These are phyloP conservation scores for Chrysolina oricalcia DNA, from an alignment of 2,888 invertebrate genomes.

Conservation along the genomic window DNA sequence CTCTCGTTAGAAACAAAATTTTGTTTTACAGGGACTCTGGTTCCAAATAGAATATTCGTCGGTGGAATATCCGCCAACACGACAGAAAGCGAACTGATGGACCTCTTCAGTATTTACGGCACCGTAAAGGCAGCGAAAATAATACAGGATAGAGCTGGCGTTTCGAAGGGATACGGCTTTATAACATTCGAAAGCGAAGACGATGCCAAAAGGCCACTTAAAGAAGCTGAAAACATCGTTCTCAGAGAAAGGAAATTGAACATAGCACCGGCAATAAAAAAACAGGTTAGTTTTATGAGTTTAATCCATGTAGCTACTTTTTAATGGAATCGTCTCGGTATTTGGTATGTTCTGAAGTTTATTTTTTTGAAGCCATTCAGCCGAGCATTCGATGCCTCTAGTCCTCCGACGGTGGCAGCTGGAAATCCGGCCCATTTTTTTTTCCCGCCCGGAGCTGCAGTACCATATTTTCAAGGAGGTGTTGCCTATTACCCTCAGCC, in stretches of 20 bases:
- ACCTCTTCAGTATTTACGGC: slow-evolving; percentile 92
- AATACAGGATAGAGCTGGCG: slow-evolving; percentile 94
- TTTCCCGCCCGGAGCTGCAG: slow-evolving; percentile 68
- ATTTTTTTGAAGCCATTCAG: slow-evolving; percentile 69
- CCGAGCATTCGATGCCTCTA: slow-evolving; percentile 74
- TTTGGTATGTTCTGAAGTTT: background rate
- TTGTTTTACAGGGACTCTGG: slow-evolving; percentile 79
- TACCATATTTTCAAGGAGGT: slow-evolving; percentile 69
- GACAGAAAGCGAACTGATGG: slow-evolving; percentile 92
- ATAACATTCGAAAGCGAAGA: slow-evolving; percentile 91
- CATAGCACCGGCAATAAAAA: slow-evolving; percentile 90
- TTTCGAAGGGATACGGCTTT: slow-evolving; percentile 93
- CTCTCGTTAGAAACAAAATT: background rate
- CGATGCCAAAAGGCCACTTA: slow-evolving; percentile 84
- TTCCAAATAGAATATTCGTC: slow-evolving; percentile 96
- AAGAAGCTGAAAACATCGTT: slow-evolving; percentile 84
- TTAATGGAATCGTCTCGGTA: background rate
- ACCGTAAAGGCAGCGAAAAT: slow-evolving; percentile 95
- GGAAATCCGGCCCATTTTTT: slow-evolving; percentile 69
- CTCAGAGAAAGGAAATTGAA: slow-evolving; percentile 87
- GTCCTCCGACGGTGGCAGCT: slow-evolving; percentile 73
- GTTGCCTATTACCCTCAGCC: slow-evolving; percentile 68
- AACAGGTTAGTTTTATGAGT: slow-evolving; percentile 73
- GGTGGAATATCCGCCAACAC: slow-evolving; percentile 96
- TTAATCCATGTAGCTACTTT: background rate